These are phyloP conservation scores for Tachypleus tridentatus DNA, from an alignment of 1,140 invertebrate genomes.

Conservation along the genomic window DNA sequence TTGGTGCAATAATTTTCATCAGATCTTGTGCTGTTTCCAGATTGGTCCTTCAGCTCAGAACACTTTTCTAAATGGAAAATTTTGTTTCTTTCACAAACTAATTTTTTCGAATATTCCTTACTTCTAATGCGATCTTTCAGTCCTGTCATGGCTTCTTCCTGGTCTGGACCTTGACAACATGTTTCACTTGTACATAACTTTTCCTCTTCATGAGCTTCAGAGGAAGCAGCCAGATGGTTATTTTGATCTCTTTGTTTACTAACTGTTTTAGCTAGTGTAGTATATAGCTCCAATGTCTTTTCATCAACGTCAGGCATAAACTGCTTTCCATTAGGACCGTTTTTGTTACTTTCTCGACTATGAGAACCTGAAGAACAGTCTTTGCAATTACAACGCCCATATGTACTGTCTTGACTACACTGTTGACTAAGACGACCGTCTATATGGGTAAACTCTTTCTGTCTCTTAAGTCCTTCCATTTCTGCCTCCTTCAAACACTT, in stretches of 20 bases:
- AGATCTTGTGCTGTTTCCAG: slow-evolving; percentile 9
- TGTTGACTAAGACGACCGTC: slow-evolving; percentile 4
- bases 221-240: slow-evolving; percentile 55
- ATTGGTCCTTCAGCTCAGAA: background rate
- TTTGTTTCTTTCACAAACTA: no score
- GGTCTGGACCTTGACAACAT: background rate
- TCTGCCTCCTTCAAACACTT: slow-evolving; percentile 44
- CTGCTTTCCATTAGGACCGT: background rate
- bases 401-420: background rate
- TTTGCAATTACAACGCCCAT: background rate
- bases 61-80: background rate
- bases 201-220: slow-evolving; percentile 49
- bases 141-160: background rate
- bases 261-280: slow-evolving; percentile 59
- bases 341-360: background rate
- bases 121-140: no score
- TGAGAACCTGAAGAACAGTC: background rate
- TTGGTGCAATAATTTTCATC: slow-evolving; percentile 11
- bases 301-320: background rate
- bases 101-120: no score
- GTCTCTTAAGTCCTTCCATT: slow-evolving; percentile 17
- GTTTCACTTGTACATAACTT: slow-evolving; percentile 4
- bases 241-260: slow-evolving; percentile 3
- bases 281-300: slow-evolving; percentile 52
- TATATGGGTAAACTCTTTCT: slow-evolving; percentile 19